Evolutionary conservation across 2,113 vertebrate genomes (phyloP).

Genomic region (Microcebus murinus): DNA sequence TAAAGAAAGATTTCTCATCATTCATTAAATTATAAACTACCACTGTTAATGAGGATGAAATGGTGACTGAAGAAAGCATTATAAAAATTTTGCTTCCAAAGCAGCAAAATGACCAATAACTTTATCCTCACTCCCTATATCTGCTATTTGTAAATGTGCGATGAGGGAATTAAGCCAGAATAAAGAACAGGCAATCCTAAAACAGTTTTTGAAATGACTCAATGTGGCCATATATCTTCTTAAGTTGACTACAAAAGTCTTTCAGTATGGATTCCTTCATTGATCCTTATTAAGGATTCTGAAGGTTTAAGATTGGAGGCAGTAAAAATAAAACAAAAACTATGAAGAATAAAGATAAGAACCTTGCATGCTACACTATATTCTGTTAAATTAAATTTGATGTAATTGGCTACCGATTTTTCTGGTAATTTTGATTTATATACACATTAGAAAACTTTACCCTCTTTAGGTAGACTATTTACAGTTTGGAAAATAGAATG

Average conservation of each 20-base stretch:
- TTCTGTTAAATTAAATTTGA: slow-evolving; percentile 22
- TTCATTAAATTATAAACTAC: neutral
- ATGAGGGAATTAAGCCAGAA: neutral
- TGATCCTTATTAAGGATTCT: neutral
- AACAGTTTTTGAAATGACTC: neutral
- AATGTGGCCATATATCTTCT: neutral
- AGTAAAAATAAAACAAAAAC: slow-evolving; percentile 37
- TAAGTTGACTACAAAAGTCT: neutral
- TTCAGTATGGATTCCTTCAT: neutral
- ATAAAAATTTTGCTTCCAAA: neutral
- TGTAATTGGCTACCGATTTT: neutral
- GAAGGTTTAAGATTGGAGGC: neutral
- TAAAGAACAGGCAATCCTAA: neutral
- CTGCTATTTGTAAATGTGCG: neutral
- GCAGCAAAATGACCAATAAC: neutral
- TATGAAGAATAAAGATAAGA: slow-evolving; percentile 18
- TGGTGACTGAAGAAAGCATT: neutral
- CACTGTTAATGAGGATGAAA: neutral
- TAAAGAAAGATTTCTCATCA: neutral
- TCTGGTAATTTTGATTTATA: slow-evolving; percentile 39
- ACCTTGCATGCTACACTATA: neutral
- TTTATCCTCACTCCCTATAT: neutral
- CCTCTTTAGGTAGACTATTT: neutral
- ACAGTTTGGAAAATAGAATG: slow-evolving; percentile 36
- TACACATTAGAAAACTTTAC: slow-evolving; percentile 6